A percentile compares a stretch with the other conserved stretches of the same genome.
Evolutionary conservation across 2,888 invertebrate genomes (phyloP).

Genomic region (Papilio demoleus): DNA sequence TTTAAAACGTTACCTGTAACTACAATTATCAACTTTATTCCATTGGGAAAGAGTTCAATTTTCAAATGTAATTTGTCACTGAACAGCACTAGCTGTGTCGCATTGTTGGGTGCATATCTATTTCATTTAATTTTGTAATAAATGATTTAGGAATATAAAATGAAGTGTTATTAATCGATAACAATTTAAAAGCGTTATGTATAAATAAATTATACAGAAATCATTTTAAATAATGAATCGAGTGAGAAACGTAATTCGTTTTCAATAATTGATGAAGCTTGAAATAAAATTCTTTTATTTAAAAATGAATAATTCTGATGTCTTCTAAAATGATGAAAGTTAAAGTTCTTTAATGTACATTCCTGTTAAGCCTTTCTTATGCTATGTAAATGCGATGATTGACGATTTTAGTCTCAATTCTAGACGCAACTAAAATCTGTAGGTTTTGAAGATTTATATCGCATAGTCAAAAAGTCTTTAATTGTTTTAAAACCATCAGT

Average conservation of each 20-base stretch:
- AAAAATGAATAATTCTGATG: background rate
- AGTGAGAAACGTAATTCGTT: background rate
- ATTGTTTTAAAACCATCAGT: too few species aligned
- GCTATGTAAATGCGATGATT: too few species aligned
- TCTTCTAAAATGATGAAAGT: background rate
- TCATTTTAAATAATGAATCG: constrained; percentile 4
- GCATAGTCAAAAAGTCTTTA: too few species aligned
- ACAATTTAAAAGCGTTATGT: background rate
- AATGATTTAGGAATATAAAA: constrained; percentile 22
- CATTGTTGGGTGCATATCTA: constrained; percentile 5
- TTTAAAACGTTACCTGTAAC: background rate
- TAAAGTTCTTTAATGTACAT: background rate
- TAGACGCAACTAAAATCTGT: too few species aligned
- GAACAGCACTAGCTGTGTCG: constrained; percentile 2
- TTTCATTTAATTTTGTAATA: constrained; percentile 29
- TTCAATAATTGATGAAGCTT: constrained; percentile 19
- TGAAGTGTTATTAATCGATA: constrained; percentile 14
- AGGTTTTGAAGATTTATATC: too few species aligned
- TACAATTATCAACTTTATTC: background rate
- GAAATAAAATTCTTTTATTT: constrained; percentile 17
- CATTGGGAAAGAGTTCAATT: constrained; percentile 1
- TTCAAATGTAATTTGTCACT: constrained; percentile 2
- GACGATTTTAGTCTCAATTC: too few species aligned
- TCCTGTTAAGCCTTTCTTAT: too few species aligned
- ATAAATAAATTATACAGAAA: constrained; percentile 10